Base-by-base conservation (phyloP, 2,113 vertebrate genomes). In the Peucedramus taeniatus region DNA sequence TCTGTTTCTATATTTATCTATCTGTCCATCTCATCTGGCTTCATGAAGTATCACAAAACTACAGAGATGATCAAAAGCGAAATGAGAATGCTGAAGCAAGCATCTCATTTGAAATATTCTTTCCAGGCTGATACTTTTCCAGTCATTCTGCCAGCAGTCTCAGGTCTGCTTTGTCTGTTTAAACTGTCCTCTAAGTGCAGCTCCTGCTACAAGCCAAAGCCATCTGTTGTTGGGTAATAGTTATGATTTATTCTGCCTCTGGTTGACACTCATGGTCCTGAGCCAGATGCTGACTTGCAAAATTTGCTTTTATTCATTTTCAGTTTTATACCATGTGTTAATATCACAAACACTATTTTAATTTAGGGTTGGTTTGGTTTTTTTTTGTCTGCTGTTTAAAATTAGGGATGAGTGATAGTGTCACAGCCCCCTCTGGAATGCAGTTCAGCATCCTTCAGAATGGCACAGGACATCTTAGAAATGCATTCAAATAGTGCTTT, bases 161-260 rank as follows among this genome's bases (percentile, higher is more conserved):
- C 96, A 93, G 85, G 74, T 97, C 96, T 97, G 84, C 78, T 49
- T 81, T 7, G 3, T 89, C 74, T 95, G 3, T 96, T 84, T 89
- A 82, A 94, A 75, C 88, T 97, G 92, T 94, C 35, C 2, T 95
- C 92, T 92, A 37, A 96, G 44, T 91, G 70, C 87, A 95, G 70
- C 80, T 92, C 70, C 88, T 96, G 94, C 81, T 84, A 89, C 70
- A 44, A 61, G 84, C 31, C 63, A 66, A 40, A 77, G 87, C 92
- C 96, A 95, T 97, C 91, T 97, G 95, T 83, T 95, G 49, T 95
- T 86, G 78, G 68, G 65, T 96, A 92, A 92, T 91, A 92, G 79
- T 69, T 83, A 47, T 97, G 93, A 97, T 97, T 97, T 96, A 81
- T 94, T 96, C 92, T 95, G 90, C 74, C 61, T 95, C 71, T 95